These are phyloP conservation scores for Leucania comma DNA, from an alignment of 2,888 invertebrate species.

Conservation along the genomic window DNA sequence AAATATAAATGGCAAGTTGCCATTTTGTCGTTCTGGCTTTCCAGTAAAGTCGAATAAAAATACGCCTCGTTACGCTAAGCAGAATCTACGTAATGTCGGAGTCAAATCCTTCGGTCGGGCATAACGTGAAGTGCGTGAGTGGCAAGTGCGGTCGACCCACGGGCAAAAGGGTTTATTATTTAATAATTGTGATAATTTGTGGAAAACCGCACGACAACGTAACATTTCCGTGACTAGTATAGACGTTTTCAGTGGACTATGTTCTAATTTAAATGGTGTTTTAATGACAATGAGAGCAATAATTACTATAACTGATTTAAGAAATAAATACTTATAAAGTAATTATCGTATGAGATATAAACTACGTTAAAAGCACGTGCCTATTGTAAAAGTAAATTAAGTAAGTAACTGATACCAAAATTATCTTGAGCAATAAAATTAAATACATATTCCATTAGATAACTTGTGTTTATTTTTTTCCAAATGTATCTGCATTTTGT, in stretches of 20 bases:
- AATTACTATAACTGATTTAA: constrained; percentile 14
- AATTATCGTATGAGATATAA: constrained; percentile 7
- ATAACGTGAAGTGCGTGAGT: constrained; percentile 71
- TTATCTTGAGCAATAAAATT: constrained; percentile 21
- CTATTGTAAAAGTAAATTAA: constrained; percentile 20
- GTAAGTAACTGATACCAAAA: constrained; percentile 2
- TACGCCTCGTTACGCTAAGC: constrained; percentile 78
- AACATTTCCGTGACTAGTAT: constrained; percentile 50
- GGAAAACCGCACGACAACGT: constrained; percentile 38
- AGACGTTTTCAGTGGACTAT: constrained; percentile 37
- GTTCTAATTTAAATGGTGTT: constrained; percentile 27
- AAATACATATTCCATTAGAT: constrained; percentile 23
- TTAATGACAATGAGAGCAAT: constrained; percentile 25
- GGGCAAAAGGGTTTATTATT: constrained; percentile 42
- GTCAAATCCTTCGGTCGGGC: constrained; percentile 69
- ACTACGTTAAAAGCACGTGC: constrained; percentile 5
- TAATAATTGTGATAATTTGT: constrained; percentile 49
- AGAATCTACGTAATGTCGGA: constrained; percentile 76
- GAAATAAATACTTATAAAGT: constrained; percentile 3
- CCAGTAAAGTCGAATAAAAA: constrained; percentile 81
- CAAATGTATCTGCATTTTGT: too few relatives aligned
- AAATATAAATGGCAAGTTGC: constrained; percentile 85
- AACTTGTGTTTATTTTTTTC: constrained; percentile 34
- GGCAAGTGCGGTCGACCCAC: constrained; percentile 51
- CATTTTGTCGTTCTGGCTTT: constrained; percentile 83